Percentiles rank a stretch among this genome's conserved stretches.
Evolutionary conservation across 2,888 invertebrate species (phyloP).

Genomic region (Ctenicera cuprea): DNA sequence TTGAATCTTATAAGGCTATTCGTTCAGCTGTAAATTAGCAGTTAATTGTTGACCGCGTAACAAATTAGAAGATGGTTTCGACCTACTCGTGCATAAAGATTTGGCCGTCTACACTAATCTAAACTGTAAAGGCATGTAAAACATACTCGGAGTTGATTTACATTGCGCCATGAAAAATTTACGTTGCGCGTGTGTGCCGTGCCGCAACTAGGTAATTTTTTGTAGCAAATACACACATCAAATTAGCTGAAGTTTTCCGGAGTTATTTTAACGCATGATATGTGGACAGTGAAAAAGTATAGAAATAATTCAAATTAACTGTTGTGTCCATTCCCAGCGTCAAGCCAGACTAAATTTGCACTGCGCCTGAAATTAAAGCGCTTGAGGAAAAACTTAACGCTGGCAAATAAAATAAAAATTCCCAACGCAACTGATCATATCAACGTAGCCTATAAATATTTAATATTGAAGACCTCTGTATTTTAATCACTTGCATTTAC

Average conservation of each 20-base stretch:
- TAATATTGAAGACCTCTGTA: too few species aligned
- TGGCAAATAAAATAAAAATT: not conserved
- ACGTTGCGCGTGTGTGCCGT: too few species aligned
- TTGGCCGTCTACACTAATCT: slow-evolving; percentile 9
- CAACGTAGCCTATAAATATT: not conserved
- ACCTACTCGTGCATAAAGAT: slow-evolving; percentile 5
- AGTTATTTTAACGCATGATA: not conserved
- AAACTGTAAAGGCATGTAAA: not conserved
- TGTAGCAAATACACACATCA: not conserved
- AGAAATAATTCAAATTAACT: slow-evolving; percentile 24
- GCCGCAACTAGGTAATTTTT: not conserved
- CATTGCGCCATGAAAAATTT: not conserved
- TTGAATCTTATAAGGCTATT: slow-evolving; percentile 8
- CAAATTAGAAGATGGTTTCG: slow-evolving; percentile 21
- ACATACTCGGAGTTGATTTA: not conserved
- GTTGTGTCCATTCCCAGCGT: not conserved
- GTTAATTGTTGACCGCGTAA: slow-evolving; percentile 10
- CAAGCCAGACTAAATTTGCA: not conserved
- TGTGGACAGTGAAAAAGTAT: not conserved
- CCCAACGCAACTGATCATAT: not conserved
- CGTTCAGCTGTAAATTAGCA: slow-evolving; percentile 9
- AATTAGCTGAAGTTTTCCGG: not conserved
- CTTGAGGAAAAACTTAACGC: not conserved
- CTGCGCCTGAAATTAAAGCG: not conserved
- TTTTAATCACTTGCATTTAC: too few species aligned